Evolutionary conservation across 92 coral and sea anemone species (phyloP), one percentile per base, ranked within the genome.

Genomic region (Epizoanthus stellaris): DNA sequence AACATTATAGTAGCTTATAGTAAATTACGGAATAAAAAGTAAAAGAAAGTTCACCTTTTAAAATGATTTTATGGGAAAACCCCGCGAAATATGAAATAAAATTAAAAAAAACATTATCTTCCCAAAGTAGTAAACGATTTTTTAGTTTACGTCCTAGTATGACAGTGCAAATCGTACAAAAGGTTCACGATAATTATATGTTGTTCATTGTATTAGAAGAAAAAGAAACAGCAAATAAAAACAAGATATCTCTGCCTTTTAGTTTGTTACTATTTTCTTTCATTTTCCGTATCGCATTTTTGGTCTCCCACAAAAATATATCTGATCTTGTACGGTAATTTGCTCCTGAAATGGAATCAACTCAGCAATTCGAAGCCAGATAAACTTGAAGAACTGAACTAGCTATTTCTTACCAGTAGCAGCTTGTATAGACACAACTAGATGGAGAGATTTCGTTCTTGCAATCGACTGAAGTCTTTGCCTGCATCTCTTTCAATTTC

Each of bases 351-450:
- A 77, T 17, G 38, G 42, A 0, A 4, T 21, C 23, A 62, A 11
- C 15, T 17, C 4, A 12, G 6, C 39, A 40, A 3, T 42, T 20
- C 8, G 9, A 36, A 16, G 14, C 17, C 14, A 19, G 42, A 40
- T 4, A 63, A 53, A 23, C 83, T 2, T 42, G 69, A 79, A 62
- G 30, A 43, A 54, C 58, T 21, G 54, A 64, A 79, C 7, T 8
- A 64, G 20, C 19, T 15, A 40, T 79, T 59, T 70, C 94, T 59
- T 87, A 95, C 98, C 98, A 95, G 85, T 94, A 95, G 80, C 98
- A 95, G 82, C 94, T 90, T 69, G 98, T 95, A 54, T 95, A 95
- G 72, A 89, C 95, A 82, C 98, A 95, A 36, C 86, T 90, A 75
- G 95, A 94, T 13, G 92, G 95, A 4, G 94, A 88, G 67, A 95